Evolutionary conservation across 1,140 invertebrate species (phyloP).

Genomic region (Papilio polyxenes): DNA sequence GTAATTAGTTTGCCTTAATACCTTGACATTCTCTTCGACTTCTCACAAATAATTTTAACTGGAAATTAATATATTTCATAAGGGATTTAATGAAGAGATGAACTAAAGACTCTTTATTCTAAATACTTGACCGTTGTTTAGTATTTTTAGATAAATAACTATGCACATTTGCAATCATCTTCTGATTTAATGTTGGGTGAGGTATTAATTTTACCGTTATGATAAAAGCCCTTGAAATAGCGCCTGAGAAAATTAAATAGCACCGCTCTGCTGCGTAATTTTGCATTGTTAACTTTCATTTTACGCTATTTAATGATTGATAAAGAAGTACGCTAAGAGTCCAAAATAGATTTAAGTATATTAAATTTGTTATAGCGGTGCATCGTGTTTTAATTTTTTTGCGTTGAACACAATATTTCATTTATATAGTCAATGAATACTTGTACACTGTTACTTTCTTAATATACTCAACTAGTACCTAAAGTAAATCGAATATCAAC

Average conservation of each 20-base stretch:
- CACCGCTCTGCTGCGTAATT: background rate
- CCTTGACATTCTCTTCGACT: conserved; percentile 3
- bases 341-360: too few species aligned
- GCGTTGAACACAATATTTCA: too few species aligned
- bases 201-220: background rate
- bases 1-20: conserved; percentile 15
- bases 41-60: background rate
- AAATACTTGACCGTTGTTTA: too few species aligned
- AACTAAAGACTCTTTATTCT: background rate
- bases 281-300: background rate
- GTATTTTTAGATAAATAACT: too few species aligned
- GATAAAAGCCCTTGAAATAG: background rate
- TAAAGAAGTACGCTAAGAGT: background rate
- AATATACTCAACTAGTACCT: background rate
- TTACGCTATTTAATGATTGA: background rate
- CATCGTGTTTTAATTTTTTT: too few species aligned
- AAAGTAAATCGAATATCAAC: background rate
- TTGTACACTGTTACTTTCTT: background rate
- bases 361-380: too few species aligned
- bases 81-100: background rate
- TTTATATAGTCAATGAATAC: too few species aligned
- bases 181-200: background rate
- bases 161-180: too few species aligned
- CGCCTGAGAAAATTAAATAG: conserved; percentile 5
- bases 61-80: background rate